Conservation (phyloP, 2,797 vertebrate genomes). For the Urocyon cinereoargenteus region DNA sequence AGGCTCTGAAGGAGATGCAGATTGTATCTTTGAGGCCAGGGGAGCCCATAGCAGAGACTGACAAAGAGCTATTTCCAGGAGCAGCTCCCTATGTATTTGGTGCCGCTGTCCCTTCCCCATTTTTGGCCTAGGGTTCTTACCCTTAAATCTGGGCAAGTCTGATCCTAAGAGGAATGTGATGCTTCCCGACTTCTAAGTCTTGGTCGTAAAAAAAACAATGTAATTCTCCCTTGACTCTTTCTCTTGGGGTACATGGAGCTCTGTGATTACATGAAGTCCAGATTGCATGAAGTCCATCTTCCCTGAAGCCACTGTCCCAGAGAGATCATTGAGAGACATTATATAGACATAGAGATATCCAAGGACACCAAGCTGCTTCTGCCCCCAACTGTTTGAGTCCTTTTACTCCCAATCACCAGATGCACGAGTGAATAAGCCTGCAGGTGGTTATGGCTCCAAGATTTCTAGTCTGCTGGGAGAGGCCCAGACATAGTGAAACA, state of each 20-base stretch:
- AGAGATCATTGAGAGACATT: not conserved
- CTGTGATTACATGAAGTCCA: not conserved
- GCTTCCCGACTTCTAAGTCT: not conserved
- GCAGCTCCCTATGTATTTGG: not conserved
- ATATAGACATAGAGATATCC: not conserved
- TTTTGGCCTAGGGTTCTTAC: not conserved
- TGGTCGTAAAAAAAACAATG: not conserved
- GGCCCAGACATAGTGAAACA: not conserved
- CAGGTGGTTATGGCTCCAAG: too few species aligned
- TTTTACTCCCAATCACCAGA: not conserved
- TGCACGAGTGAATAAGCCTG: not conserved
- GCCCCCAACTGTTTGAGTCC: not conserved
- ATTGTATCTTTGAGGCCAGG: not conserved
- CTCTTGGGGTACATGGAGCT: not conserved
- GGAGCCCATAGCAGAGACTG: not conserved
- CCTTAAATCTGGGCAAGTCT: not conserved
- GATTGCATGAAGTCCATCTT: not conserved
- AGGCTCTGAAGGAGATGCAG: not conserved
- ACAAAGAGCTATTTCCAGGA: not conserved
- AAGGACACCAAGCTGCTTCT: not conserved
- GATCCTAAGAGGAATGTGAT: not conserved
- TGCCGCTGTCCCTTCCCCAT: not conserved
- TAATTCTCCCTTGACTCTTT: not conserved
- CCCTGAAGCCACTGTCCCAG: not conserved
- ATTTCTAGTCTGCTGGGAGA: not conserved